A percentile compares a stretch with the other conserved stretches of the same genome.
These are phyloP conservation scores for Mormyrops attenuatus DNA, from an alignment of 2,797 vertebrate genomes.

Conservation along the genomic window DNA sequence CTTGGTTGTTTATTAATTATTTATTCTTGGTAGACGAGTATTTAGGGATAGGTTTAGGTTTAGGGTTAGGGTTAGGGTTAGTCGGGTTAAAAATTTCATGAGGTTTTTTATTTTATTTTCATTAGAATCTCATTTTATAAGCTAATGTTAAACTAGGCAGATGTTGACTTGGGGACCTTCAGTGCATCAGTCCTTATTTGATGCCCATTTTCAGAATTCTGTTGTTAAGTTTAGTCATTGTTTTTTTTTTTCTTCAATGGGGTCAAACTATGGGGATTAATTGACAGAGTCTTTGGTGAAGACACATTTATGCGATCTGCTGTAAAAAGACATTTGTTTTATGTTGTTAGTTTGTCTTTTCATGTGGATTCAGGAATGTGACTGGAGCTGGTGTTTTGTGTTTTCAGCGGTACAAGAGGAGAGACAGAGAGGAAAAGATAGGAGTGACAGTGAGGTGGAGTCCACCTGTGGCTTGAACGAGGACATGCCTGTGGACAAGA, in stretches of 20 bases:
- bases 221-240: not conserved
- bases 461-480: conserved; percentile 71
- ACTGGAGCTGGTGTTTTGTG: not conserved
- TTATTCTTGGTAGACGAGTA: not conserved
- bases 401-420: conserved; percentile 89
- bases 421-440: conserved; percentile 85
- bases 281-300: not conserved
- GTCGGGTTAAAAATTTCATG: not conserved
- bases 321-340: not conserved
- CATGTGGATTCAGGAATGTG: not conserved
- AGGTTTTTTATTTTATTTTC: not conserved
- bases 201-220: not conserved
- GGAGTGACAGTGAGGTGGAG: conserved; percentile 79
- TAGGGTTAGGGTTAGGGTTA: not conserved
- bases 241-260: not conserved
- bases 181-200: not conserved
- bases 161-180: not conserved
- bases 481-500: conserved; percentile 95
- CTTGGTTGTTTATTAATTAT: not conserved
- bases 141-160: not conserved
- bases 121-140: not conserved
- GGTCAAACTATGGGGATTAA: not conserved
- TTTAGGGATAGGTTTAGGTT: not conserved
- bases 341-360: not conserved
- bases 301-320: not conserved